Base-by-base conservation (phyloP, 2,888 invertebrate genomes). In the Cheilosia variabilis region DNA sequence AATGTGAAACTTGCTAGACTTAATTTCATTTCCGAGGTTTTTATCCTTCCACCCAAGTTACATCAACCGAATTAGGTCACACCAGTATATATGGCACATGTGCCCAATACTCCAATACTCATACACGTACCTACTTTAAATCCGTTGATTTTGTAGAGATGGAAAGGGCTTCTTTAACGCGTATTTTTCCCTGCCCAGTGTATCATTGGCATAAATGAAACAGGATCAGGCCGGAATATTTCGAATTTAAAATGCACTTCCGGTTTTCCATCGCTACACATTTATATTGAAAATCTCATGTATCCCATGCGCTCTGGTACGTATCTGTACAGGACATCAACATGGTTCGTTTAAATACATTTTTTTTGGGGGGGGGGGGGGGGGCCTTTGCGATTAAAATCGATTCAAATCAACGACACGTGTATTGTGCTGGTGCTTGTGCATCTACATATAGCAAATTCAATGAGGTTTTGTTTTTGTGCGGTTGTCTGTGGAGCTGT, bases 11-110 rank as follows among this genome's bases (percentile, higher is more conserved):
- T 83, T 78, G 78, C 78, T 68, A 83, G 78, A 78, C 83, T 73
- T 83, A 83, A 83, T 78, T 83, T 78, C 50, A 73, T 83, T 83
- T 83, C 73, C 83, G 43, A 83, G 68, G 78, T 76, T 83, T 77
- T 73, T 63, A 78, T 78, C 72, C 57, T 41, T 60, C 55, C 60
- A 55, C 27, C 62, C 53, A 41, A 62, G 78, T 17, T 43, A 62
- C 60, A 77, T 66, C 45, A 71, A 82, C 62, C 55, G 71, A 82
- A 82, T 72, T 77, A 66, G 82, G 77, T 77, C 77, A 77, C 52
- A 60, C 53, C n/a, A 27, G n/a, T 69, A 58, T 52, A 65, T 34
- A 58, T 58, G 4, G 37, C 4, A 13, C 13, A 13, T 13, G 13
- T 10, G 4, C 22, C 22, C 22, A 22, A 22, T 22, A 22, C 37